phyloP scores from a whole-genome alignment of 2,888 invertebrate genomes.

The Dynastes hyllus region DNA sequence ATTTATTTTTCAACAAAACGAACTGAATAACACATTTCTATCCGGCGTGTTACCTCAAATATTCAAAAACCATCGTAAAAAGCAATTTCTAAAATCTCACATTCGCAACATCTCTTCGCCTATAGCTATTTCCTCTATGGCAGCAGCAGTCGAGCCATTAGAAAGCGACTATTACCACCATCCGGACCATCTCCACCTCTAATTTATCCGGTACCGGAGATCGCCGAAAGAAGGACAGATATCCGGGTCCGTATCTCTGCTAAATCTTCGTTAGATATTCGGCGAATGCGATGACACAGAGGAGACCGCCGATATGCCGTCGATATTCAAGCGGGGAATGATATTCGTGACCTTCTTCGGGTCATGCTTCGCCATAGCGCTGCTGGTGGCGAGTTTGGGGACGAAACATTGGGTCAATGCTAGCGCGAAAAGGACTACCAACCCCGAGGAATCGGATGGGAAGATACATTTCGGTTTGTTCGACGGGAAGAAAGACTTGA shows the following conservation, averaged over 20 bases:
- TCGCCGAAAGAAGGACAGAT: neutral
- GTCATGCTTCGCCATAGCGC: slow-evolving; percentile 83
- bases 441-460: slow-evolving; percentile 81
- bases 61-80: no score
- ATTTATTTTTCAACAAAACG: no score
- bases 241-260: neutral
- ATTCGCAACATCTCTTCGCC: no score
- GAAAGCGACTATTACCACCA: no score
- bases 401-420: slow-evolving; percentile 90
- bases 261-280: neutral
- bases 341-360: slow-evolving; percentile 88
- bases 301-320: slow-evolving; percentile 68
- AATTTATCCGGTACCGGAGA: no score
- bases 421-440: slow-evolving; percentile 79
- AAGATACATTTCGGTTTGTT: slow-evolving; percentile 90
- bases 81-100: no score
- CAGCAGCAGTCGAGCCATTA: no score
- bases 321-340: slow-evolving; percentile 83
- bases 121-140: no score
- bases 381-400: slow-evolving; percentile 86
- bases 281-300: slow-evolving; percentile 41
- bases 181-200: no score
- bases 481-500: slow-evolving; percentile 87
- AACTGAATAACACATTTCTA: no score
- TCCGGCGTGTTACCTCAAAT: no score